Conservation (phyloP, 2,113 vertebrate genomes). For the Rhegmatorhina hoffmannsi region DNA sequence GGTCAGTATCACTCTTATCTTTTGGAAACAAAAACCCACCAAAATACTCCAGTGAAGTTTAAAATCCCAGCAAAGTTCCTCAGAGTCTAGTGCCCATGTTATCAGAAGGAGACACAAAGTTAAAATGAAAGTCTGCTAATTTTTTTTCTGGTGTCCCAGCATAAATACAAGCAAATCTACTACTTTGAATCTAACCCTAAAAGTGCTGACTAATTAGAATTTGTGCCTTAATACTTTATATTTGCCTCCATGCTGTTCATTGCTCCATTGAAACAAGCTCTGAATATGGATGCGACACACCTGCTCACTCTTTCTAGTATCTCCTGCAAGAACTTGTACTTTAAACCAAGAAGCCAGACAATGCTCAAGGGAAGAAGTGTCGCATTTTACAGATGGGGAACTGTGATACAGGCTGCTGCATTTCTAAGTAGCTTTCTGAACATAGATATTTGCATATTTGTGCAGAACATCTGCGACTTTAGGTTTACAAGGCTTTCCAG, state of each 20-base stretch:
- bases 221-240: background rate
- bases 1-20: background rate
- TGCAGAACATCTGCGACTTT: background rate
- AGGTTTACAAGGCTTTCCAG: slow-evolving; percentile 8
- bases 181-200: background rate
- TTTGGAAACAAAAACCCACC: background rate
- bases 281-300: background rate
- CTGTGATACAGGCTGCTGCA: slow-evolving; percentile 3
- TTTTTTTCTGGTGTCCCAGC: background rate
- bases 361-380: slow-evolving; percentile 1
- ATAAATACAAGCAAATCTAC: background rate
- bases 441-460: slow-evolving; percentile 24
- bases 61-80: background rate
- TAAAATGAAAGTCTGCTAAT: background rate
- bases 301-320: slow-evolving; percentile 11
- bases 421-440: slow-evolving; percentile 34
- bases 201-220: background rate
- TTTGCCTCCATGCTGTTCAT: background rate
- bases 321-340: background rate
- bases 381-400: slow-evolving; percentile 16
- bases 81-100: background rate
- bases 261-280: background rate
- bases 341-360: background rate
- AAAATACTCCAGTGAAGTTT: background rate
- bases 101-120: background rate